Evolutionary conservation across 2,888 invertebrate genomes (phyloP).

Genomic region (Cabera pusaria): DNA sequence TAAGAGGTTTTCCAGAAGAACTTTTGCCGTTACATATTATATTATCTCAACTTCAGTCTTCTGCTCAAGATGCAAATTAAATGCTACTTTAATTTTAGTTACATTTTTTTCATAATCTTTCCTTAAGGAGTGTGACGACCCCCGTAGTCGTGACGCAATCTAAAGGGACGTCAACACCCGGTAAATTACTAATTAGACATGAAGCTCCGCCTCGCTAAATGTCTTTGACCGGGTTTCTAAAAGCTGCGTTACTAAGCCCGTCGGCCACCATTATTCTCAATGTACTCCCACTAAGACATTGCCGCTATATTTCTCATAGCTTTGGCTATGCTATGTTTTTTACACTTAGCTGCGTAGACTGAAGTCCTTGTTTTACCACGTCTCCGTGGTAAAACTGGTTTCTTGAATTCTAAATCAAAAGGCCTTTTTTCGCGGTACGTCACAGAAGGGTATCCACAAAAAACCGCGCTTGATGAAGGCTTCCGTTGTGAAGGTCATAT

Average conservation of each 20-base stretch:
- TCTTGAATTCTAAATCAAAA: background rate
- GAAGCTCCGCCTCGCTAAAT: slow-evolving; percentile 32
- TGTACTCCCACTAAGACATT: slow-evolving; percentile 31
- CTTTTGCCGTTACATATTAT: too few relatives aligned
- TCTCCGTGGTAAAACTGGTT: too few relatives aligned
- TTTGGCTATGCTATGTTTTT: too few relatives aligned
- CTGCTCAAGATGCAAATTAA: too few relatives aligned
- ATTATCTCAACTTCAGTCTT: too few relatives aligned
- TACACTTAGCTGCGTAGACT: slow-evolving; percentile 4
- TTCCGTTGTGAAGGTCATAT: background rate
- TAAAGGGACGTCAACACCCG: slow-evolving; percentile 42
- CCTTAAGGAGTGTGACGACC: background rate
- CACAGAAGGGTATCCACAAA: background rate
- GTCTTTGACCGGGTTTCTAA: slow-evolving; percentile 32
- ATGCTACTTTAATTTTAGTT: too few relatives aligned
- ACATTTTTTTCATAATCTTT: too few relatives aligned
- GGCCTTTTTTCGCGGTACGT: too few relatives aligned
- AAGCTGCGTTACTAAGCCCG: slow-evolving; percentile 27
- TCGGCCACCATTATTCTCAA: slow-evolving; percentile 34
- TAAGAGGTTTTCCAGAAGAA: slow-evolving; percentile 9
- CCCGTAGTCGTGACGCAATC: slow-evolving; percentile 1
- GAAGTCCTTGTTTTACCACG: slow-evolving; percentile 20
- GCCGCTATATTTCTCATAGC: slow-evolving; percentile 19
- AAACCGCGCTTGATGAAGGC: background rate
- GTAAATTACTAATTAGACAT: slow-evolving; percentile 45